Evolutionary conservation across 2,113 vertebrate species (phyloP), one percentile per base, ranked within the genome.

Genomic region (Tautogolabrus adspersus): DNA sequence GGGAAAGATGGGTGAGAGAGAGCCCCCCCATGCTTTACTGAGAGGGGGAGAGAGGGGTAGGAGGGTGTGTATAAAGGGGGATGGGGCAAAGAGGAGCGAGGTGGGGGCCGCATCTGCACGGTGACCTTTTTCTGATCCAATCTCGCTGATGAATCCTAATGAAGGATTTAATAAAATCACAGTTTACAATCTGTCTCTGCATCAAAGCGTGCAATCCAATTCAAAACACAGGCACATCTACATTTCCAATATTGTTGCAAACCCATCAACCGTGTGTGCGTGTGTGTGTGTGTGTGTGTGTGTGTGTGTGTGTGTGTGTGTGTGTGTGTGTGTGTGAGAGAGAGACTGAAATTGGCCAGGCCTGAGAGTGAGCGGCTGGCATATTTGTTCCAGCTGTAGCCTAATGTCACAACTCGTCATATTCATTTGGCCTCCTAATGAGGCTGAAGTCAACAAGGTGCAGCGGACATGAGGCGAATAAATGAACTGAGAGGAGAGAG

Each of bases 141-240:
- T 94, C 95, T 94, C 85, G 85, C 94, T 95, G 94, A 95, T 95
- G 95, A 95, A 94, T 95, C 93, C 94, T 95, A 95, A 95, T 95
- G 95, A 95, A 95, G 94, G 95, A 93, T 95, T 95, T 95, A 95
- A 95, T 95, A 95, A 95, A 95, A 95, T 93, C 93, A 94, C 93
- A 94, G 93, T 94, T 94, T 94, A 95, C 93, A 95, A 95, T 95
- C 94, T 95, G 94, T 94, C 92, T 93, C 94, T 93, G 93, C 93
- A 95, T 95, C 93, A 95, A 95, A 94, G 93, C 94, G 90, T 95
- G 94, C 91, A 94, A 94, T 94, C 93, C 92, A 92, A 93, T 95
- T 94, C 93, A 92, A 90, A 93, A 92, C 87, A 92, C 82, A 91
- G 88, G 83, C 90, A 89, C 91, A 90, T 92, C 91, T 93, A 91